Conservation (phyloP, 30 jellyfish, hydroid and myxozoan species). For the Mastigias papua region DNA sequence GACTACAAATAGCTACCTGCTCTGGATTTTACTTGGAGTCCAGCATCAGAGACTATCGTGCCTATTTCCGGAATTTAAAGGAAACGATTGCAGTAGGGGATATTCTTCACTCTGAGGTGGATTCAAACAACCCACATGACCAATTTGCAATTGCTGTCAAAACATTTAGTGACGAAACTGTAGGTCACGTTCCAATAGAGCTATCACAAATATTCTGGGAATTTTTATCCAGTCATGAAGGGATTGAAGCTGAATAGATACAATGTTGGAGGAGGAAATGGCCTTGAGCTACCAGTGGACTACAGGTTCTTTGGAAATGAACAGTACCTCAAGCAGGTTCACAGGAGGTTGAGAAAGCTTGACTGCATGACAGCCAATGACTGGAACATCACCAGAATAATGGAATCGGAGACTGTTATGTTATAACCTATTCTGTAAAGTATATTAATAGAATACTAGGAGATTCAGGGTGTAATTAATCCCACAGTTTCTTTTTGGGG, state of each 20-base stretch:
- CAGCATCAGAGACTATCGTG: background rate
- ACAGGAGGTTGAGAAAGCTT: conserved; percentile 26
- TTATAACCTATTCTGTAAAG: conserved; percentile 4
- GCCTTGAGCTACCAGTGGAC: background rate
- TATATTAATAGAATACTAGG: background rate
- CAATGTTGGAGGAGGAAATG: background rate
- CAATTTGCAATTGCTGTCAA: background rate
- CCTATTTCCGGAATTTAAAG: background rate
- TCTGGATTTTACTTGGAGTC: background rate
- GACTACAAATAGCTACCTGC: conserved; percentile 1
- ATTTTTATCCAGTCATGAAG: background rate
- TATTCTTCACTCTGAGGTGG: background rate
- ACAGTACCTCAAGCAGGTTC: conserved; percentile 42
- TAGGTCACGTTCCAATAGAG: background rate
- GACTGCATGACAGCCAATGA: conserved; percentile 11
- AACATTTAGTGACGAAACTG: background rate
- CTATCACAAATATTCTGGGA: background rate
- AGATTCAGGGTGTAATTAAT: background rate
- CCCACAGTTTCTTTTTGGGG: background rate
- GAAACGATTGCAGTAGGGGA: conserved; percentile 1
- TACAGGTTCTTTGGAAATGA: conserved; percentile 26
- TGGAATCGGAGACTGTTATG: conserved; percentile 25
- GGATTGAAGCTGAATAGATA: background rate
- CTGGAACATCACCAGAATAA: conserved; percentile 26
- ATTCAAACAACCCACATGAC: background rate